Evolutionary conservation across 1,140 invertebrate genomes (phyloP).

Genomic region (Cyphomyrmex costatus): DNA sequence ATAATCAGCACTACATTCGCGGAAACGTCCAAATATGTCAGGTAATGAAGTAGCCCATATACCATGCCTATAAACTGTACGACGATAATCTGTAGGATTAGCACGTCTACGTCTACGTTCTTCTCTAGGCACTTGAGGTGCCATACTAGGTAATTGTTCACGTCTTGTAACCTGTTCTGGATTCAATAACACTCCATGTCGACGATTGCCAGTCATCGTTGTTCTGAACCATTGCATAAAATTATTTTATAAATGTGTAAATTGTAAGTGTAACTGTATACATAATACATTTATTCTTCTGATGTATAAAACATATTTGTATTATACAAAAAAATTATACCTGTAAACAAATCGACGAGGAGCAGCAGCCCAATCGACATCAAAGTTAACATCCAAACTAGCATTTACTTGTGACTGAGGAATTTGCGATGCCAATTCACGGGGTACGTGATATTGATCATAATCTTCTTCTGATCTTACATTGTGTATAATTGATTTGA

Average conservation of each 20-base stretch:
- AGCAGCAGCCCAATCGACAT: constrained; percentile 63
- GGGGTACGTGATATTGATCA: constrained; percentile 92
- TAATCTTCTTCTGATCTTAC: constrained; percentile 95
- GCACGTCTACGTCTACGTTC: constrained; percentile 74
- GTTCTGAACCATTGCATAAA: constrained; percentile 73
- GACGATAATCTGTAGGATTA: constrained; percentile 87
- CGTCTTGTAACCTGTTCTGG: constrained; percentile 77
- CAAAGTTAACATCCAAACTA: constrained; percentile 73
- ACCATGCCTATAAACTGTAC: constrained; percentile 92
- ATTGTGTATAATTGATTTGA: constrained; percentile 97
- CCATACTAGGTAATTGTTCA: constrained; percentile 75
- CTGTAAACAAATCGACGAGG: constrained; percentile 77
- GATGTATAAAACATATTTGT: not conserved
- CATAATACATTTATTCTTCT: not conserved
- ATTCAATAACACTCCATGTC: constrained; percentile 74
- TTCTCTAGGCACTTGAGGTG: constrained; percentile 71
- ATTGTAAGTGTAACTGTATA: not conserved
- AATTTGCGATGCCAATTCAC: constrained; percentile 71
- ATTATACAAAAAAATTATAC: constrained; percentile 55
- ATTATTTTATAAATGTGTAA: not conserved
- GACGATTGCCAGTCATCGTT: constrained; percentile 77
- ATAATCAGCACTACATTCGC: constrained; percentile 92
- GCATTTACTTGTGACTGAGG: constrained; percentile 62
- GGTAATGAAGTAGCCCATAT: constrained; percentile 91
- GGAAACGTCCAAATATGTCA: constrained; percentile 89